Percentiles rank a stretch among this genome's conserved stretches.
Conservation (phyloP, 2,797 vertebrate species). For the Peromyscus eremicus region DNA sequence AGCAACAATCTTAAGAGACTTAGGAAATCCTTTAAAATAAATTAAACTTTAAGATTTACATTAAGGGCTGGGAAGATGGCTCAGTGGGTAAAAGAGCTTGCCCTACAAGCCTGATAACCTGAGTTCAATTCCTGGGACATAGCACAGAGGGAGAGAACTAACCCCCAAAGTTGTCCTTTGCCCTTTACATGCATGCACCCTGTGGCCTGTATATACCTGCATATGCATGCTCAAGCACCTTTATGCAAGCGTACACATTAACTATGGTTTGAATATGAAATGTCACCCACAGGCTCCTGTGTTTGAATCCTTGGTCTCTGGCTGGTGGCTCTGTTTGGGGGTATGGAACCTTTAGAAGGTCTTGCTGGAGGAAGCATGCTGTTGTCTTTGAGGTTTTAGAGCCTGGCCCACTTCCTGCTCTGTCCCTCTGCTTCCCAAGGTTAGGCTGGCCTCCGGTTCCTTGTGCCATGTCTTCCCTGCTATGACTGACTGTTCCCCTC, state of each 20-base stretch:
- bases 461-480: neutral
- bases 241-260: neutral
- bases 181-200: no score
- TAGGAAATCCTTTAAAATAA: neutral
- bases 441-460: neutral
- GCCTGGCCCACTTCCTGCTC: neutral
- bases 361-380: neutral
- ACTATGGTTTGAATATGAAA: neutral
- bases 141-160: neutral
- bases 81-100: neutral
- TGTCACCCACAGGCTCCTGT: neutral
- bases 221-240: neutral
- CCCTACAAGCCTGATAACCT: neutral
- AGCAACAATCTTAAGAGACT: neutral
- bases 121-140: neutral
- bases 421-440: neutral
- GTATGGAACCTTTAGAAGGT: neutral
- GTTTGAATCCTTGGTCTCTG: neutral
- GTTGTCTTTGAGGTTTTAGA: neutral
- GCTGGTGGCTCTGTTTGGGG: neutral
- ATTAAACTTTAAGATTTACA: neutral
- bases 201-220: neutral
- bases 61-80: neutral
- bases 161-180: neutral
- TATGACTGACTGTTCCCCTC: neutral